A percentile compares a stretch with the other conserved stretches of the same genome.
Evolutionary conservation across 2,888 invertebrate genomes (phyloP).

Genomic region (Belgica antarctica): DNA sequence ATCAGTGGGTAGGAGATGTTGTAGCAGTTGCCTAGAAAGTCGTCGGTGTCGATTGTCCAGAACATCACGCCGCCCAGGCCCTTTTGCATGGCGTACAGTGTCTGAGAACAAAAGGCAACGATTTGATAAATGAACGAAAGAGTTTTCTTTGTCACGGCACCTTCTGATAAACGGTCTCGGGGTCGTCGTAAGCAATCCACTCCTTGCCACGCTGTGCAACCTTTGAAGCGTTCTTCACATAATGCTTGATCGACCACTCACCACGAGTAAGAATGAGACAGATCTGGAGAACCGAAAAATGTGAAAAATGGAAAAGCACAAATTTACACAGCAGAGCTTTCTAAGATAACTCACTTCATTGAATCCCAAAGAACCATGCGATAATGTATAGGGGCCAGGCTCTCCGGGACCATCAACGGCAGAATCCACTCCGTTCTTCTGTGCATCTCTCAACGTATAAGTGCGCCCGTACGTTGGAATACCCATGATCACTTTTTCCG

Average conservation of each 20-base stretch:
- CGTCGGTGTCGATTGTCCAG: conserved; percentile 59
- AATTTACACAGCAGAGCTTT: too few species aligned
- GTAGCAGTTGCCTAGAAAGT: conserved; percentile 54
- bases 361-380: conserved; percentile 48
- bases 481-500: conserved; percentile 54
- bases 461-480: conserved; percentile 54
- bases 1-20: conserved; percentile 52
- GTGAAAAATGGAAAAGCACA: conserved; percentile 7
- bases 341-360: conserved; percentile 46
- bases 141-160: background rate
- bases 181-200: conserved; percentile 56
- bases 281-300: conserved; percentile 48
- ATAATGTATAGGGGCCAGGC: conserved; percentile 47
- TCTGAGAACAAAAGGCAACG: conserved; percentile 46
- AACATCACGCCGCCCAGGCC: conserved; percentile 58
- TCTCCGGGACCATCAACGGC: conserved; percentile 46
- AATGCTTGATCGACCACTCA: background rate
- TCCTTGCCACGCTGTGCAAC: conserved; percentile 47
- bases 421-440: conserved; percentile 50
- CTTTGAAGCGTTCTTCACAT: conserved; percentile 16
- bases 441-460: conserved; percentile 50
- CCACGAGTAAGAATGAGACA: background rate
- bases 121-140: background rate
- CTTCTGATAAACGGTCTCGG: conserved; percentile 51
- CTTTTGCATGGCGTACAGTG: conserved; percentile 51